A percentile compares a stretch with the other conserved stretches of the same genome.
Evolutionary conservation across 2,113 vertebrate species (phyloP).

Genomic region (Gulo gulo): DNA sequence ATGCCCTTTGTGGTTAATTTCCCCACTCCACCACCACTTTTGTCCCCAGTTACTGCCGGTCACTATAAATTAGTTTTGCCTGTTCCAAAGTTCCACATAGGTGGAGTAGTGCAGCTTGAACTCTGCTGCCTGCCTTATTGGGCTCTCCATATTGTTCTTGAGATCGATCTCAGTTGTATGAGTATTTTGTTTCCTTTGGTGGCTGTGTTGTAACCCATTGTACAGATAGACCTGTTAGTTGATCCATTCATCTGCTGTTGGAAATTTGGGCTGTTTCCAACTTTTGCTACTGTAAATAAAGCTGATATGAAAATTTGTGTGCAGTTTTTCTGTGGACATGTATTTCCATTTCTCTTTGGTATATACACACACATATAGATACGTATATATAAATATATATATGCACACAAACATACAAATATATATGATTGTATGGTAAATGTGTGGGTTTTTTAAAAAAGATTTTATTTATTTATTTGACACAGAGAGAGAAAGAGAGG

Average conservation of each 20-base stretch:
- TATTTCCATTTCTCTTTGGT: slow-evolving; percentile 2
- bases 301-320: background rate
- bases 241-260: background rate
- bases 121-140: background rate
- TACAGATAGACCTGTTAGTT: background rate
- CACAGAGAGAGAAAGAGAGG: too few relatives aligned
- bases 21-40: background rate
- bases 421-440: background rate
- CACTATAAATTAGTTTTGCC: background rate
- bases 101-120: background rate
- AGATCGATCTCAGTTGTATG: background rate
- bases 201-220: background rate
- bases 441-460: background rate
- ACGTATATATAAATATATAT: background rate
- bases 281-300: background rate
- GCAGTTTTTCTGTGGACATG: background rate
- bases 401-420: background rate
- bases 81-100: background rate
- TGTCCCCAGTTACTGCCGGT: background rate
- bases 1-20: background rate
- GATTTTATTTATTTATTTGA: too few relatives aligned
- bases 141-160: background rate
- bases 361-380: background rate
- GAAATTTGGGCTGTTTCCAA: background rate
- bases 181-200: background rate